A percentile compares a stretch with the other conserved stretches of the same genome.
Evolutionary conservation across 2,797 vertebrate species (phyloP).

Genomic region (Sebastiscus albofasciatus): DNA sequence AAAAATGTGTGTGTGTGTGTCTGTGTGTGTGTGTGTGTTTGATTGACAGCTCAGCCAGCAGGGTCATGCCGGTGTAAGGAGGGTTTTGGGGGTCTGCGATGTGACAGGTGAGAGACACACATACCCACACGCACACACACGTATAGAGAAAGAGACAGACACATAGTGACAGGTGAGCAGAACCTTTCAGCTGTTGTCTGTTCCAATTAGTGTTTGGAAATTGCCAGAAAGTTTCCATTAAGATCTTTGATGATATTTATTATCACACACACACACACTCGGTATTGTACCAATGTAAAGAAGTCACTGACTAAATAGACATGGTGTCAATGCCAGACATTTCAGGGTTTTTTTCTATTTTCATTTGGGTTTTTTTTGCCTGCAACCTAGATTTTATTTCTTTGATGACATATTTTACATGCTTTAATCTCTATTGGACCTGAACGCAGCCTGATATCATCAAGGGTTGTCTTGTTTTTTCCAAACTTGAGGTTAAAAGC

Average conservation of each 20-base stretch:
- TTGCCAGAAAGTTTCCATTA: constrained; percentile 60
- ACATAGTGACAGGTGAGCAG: constrained; percentile 72
- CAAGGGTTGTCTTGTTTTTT: not conserved
- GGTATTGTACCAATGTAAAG: not conserved
- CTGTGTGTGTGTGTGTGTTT: constrained; percentile 46
- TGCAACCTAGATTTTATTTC: not conserved
- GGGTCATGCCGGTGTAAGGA: constrained; percentile 94
- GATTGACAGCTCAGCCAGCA: constrained; percentile 85
- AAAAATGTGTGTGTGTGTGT: constrained; percentile 23
- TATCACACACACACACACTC: constrained; percentile 7
- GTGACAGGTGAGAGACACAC: constrained; percentile 80
- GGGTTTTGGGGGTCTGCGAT: constrained; percentile 90
- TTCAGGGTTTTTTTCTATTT: not conserved
- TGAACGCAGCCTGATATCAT: not conserved
- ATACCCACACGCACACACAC: constrained; percentile 22
- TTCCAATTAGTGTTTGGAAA: constrained; percentile 68
- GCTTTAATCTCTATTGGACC: not conserved
- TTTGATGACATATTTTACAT: not conserved
- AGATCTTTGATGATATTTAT: constrained; percentile 20
- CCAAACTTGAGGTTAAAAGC: not conserved
- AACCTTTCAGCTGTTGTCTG: constrained; percentile 75
- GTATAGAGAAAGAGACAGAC: constrained; percentile 37
- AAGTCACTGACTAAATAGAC: constrained; percentile 2
- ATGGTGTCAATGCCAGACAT: not conserved
- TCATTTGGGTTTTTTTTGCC: not conserved